phyloP scores from a whole-genome alignment of 2,888 invertebrate genomes.

The Amaurobius ferox region DNA sequence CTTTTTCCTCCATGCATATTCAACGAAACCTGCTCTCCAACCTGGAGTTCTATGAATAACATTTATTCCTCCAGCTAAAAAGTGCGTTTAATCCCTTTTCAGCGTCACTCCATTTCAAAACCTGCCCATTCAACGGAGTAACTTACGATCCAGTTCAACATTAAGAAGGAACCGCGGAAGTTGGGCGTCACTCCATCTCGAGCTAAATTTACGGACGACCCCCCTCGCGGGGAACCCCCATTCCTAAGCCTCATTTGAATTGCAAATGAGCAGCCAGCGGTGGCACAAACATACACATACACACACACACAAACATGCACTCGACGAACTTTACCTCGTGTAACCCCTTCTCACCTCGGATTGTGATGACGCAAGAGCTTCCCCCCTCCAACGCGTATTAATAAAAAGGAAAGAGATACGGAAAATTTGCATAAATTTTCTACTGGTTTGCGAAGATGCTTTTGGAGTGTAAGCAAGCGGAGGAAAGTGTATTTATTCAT shows the following conservation, averaged over 20 bases:
- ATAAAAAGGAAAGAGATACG: constrained; percentile 20
- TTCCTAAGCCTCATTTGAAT: constrained; percentile 62
- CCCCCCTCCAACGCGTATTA: constrained; percentile 5
- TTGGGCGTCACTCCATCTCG: constrained; percentile 47
- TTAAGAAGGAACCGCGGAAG: constrained; percentile 16
- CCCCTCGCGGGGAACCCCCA: constrained; percentile 51
- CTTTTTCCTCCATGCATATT: background rate
- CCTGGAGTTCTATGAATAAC: background rate
- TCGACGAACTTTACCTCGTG: constrained; percentile 54
- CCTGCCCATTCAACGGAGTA: background rate
- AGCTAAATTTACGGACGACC: constrained; percentile 58
- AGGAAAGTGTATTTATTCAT: background rate
- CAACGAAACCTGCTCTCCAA: background rate
- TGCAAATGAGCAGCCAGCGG: constrained; percentile 57
- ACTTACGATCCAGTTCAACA: background rate
- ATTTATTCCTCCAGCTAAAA: background rate
- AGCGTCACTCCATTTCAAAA: background rate
- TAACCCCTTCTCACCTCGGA: constrained; percentile 58
- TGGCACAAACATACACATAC: constrained; percentile 40
- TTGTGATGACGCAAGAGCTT: constrained; percentile 32
- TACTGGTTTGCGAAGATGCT: background rate
- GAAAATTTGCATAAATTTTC: constrained; percentile 38
- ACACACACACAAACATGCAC: constrained; percentile 67
- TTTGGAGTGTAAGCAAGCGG: background rate
- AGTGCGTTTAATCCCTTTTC: background rate